Base-by-base conservation (phyloP, 2,888 invertebrate species). In the Apocheima hispidaria region DNA sequence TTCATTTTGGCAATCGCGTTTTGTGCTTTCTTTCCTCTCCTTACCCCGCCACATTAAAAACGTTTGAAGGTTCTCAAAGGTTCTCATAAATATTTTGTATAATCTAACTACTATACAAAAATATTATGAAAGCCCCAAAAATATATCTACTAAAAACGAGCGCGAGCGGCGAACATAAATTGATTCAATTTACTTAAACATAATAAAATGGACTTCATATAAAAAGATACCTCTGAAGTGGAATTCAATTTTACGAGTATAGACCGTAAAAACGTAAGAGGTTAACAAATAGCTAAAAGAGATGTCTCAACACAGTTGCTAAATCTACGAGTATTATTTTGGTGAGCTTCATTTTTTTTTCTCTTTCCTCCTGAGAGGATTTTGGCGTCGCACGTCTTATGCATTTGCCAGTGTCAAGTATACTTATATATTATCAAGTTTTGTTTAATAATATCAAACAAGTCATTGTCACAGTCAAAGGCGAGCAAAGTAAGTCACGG, bases 231-330 rank as follows among this genome's bases (percentile, higher is more conserved):
- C 63, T 60, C 70, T 66, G 62, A 66, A 68, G 60, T 36, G 59
- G 60, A 68, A 70, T 68, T 66, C 65, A 65, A 66, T 62, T 70
- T 70, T 65, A n/a, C n/a, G n/a, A n/a, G n/a, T n/a, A 68, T 66
- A 63, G 68, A 41, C 60, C 66, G 60, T 70, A 66, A 68, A 69
- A 66, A 71, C 75, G 74, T 74, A 65, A 36, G 20, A 46, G 14
- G 44, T 28, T 43, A 23, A 43, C 23, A 44, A 44, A 46, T 20
- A 1, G 41, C 40, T 57, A 73, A 71, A 78, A 65, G 65, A 72
- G 74, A 65, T 63, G 30, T 38, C 30, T 28, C 7, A 16, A 26
- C 43, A 16, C 18, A 46, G 7, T 18, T 2, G 14, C 12, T 28
- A 21, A 46, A 28, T 43, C 43, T 26, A 38, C 18, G 7, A 12